Evolutionary conservation across 1,140 invertebrate genomes (phyloP).

Genomic region (Trichomalopsis sarcophagae): DNA sequence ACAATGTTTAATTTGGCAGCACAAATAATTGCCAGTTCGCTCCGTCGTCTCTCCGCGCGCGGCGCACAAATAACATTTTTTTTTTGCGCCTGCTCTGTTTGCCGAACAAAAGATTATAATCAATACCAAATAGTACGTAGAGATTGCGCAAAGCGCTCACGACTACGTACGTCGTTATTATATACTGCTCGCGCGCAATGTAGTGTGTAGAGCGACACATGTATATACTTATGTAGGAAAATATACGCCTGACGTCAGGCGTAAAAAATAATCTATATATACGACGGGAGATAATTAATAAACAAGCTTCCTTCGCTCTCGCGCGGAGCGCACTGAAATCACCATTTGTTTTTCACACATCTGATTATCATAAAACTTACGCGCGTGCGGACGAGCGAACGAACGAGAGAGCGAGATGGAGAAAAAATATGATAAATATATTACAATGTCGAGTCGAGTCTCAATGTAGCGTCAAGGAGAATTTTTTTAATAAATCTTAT

Average conservation of each 20-base stretch:
- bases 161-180: not conserved
- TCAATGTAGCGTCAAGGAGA: not conserved
- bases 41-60: not conserved
- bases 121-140: constrained; percentile 24
- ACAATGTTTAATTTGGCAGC: constrained; percentile 50
- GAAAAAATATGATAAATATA: constrained; percentile 44
- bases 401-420: not conserved
- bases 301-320: not conserved
- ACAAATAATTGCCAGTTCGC: constrained; percentile 40
- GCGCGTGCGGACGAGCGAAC: no score
- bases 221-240: not conserved
- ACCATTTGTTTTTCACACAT: constrained; percentile 48
- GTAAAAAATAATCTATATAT: constrained; percentile 16
- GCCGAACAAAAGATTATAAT: constrained; percentile 46
- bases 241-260: not conserved
- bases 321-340: constrained; percentile 7
- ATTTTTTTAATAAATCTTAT: constrained; percentile 45
- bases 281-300: constrained; percentile 32
- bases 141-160: not conserved
- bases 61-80: constrained; percentile 13
- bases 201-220: not conserved
- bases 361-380: constrained; percentile 39
- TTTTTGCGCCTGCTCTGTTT: constrained; percentile 22
- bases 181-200: no score
- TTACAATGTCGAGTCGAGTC: constrained; percentile 32